phyloP scores from a whole-genome alignment of 2,888 invertebrate species.

The Coelopa pilipes region DNA sequence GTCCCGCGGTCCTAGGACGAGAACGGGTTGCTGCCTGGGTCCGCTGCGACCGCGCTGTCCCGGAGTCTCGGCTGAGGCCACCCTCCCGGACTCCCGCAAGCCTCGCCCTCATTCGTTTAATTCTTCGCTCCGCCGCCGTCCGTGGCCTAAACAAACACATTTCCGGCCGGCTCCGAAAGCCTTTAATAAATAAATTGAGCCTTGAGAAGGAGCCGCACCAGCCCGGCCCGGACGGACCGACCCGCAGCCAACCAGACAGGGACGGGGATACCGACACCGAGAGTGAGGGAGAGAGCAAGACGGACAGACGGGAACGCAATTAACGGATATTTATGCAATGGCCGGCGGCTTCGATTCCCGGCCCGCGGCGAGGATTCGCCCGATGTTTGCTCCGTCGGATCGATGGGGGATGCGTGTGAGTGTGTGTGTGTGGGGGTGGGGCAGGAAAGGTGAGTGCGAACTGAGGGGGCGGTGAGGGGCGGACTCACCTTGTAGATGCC shows the following conservation, averaged over 20 bases:
- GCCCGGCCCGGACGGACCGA: background rate
- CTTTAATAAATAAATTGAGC: slow-evolving; percentile 7
- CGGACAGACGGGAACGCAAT: background rate
- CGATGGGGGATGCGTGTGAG: background rate
- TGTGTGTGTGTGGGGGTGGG: background rate
- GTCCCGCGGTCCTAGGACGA: too few relatives aligned
- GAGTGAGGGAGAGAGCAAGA: background rate
- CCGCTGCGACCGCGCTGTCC: too few relatives aligned
- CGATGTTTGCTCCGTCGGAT: too few relatives aligned
- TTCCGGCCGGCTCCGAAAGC: background rate
- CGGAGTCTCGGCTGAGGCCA: background rate
- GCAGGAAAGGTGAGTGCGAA: background rate
- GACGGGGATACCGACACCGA: background rate
- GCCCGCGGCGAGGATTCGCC: background rate
- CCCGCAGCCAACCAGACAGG: background rate
- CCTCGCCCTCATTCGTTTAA: background rate
- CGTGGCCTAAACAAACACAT: slow-evolving; percentile 2
- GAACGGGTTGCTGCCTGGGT: too few relatives aligned
- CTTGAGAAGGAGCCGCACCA: background rate
- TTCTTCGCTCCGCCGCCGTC: background rate
- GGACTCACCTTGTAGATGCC: slow-evolving; percentile 80
- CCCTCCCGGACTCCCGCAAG: background rate
- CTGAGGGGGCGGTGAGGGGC: background rate
- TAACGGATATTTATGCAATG: slow-evolving; percentile 11
- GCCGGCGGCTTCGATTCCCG: slow-evolving; percentile 11